Evolutionary conservation across 1,140 invertebrate genomes (phyloP), one percentile per base, ranked within the genome.

Genomic region (Sycobia sp.): DNA sequence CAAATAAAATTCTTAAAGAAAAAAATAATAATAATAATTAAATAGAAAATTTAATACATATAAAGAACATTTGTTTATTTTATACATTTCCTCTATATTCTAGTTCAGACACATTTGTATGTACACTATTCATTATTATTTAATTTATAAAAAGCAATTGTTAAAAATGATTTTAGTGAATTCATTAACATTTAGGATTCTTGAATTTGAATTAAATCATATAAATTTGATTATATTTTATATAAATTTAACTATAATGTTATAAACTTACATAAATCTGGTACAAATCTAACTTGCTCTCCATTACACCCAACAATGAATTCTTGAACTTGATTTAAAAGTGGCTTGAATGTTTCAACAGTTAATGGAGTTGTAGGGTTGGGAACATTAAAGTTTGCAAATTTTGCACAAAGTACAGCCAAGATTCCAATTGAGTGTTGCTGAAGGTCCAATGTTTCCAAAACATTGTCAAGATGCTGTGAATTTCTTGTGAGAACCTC

Each of bases 361-460:
- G 44, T 68, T n/a, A n/a, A n/a, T n/a, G n/a, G n/a, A 32, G 29
- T 11, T 32, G 29, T 32, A 9, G 46, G 32, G 22, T 53, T 38
- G 20, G 65, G 67, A 61, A 61, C 73, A 54, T 84, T 78, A 70
- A 78, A 80, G 49, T 84, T 69, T 57, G 86, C 86, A 76, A 90
- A 87, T 80, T 92, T 91, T 11, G 89, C 91, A 71, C 88, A 88
- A 55, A 96, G 79, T n/a, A 96, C 91, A 55, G 91, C 91, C 27
- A 96, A 77, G 47, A 94, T 88, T 20, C 93, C 93, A 18, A 96
- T 79, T 14, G 93, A 94, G 82, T 96, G 92, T 73, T 95, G 91
- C 72, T 95, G 91, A 34, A 93, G 80, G 78, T 96, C 91, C 18
- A 97, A 82, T 2, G 93, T 95, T 75, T 93, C 92, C 67, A 96